Conservation (phyloP, 2,888 invertebrate genomes). For the Microctonus brassicae region DNA sequence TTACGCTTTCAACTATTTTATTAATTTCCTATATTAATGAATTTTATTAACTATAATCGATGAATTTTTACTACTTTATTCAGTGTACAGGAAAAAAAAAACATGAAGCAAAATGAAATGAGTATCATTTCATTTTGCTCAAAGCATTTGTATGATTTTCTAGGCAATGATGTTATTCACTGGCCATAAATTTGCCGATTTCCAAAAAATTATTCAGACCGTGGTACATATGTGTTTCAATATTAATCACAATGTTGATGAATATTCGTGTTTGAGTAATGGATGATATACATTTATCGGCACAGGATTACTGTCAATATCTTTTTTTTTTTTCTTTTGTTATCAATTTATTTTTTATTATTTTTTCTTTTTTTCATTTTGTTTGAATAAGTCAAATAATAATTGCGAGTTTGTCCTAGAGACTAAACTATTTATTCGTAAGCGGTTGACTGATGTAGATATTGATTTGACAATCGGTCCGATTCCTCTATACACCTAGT, state of each 20-base stretch:
- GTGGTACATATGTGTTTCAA: neutral
- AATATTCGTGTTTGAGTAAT: neutral
- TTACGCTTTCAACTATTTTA: neutral
- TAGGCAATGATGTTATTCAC: neutral
- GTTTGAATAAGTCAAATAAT: neutral
- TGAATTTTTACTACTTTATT: neutral
- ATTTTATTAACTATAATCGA: neutral
- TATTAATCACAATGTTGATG: neutral
- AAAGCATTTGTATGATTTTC: neutral
- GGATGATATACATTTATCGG: neutral
- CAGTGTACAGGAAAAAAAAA: neutral
- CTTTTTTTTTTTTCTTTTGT: neutral
- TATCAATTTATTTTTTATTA: neutral
- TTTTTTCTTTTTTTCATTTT: neutral
- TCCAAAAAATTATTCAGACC: neutral
- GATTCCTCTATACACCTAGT: constrained; percentile 28
- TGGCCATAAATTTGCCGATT: neutral
- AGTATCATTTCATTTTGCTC: neutral
- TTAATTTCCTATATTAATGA: neutral
- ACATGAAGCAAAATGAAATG: neutral
- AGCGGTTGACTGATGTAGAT: neutral
- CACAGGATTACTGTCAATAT: neutral
- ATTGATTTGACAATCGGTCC: constrained; percentile 10
- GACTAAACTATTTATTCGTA: neutral
- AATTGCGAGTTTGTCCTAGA: neutral